These are phyloP conservation scores for Molothrus ater DNA, from an alignment of 2,797 vertebrate genomes.

Conservation along the genomic window DNA sequence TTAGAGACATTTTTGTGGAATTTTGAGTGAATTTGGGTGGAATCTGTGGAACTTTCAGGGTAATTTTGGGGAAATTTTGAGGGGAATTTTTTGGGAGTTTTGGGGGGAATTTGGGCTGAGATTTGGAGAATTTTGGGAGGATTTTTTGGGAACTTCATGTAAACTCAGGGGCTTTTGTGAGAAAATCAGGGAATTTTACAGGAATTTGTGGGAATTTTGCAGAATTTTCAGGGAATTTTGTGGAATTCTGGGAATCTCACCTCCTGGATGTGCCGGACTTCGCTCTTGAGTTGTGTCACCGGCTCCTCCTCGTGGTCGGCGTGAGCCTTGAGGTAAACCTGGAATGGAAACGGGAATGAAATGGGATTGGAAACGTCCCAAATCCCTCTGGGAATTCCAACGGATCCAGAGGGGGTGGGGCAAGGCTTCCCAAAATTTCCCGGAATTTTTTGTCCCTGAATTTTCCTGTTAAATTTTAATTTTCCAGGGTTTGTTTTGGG, in stretches of 20 bases:
- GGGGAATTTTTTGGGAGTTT: neutral
- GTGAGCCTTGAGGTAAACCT: slow-evolving; percentile 88
- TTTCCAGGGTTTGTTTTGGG: neutral
- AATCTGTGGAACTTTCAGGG: neutral
- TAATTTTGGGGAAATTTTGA: neutral
- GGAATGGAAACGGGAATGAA: neutral
- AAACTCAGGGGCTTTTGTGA: too few species aligned
- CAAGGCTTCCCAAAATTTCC: neutral
- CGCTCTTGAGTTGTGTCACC: slow-evolving; percentile 87
- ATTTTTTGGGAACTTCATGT: too few species aligned
- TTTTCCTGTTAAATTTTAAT: neutral
- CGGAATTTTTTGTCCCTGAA: too few species aligned
- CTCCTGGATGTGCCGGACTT: slow-evolving; percentile 92
- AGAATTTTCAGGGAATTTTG: neutral
- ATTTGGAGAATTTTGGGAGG: neutral
- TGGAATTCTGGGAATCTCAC: slow-evolving; percentile 7
- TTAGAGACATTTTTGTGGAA: neutral
- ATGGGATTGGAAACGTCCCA: neutral
- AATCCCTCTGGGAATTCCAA: neutral
- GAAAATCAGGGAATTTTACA: neutral
- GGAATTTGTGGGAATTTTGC: too few species aligned
- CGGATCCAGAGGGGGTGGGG: accelerated
- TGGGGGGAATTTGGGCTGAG: too few species aligned
- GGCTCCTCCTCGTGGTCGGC: slow-evolving; percentile 82
- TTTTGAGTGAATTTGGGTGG: neutral